A percentile compares a stretch with the other conserved stretches of the same genome.
phyloP scores from a whole-genome alignment of 1,140 invertebrate species.

The Zaprionus nigranus region DNA sequence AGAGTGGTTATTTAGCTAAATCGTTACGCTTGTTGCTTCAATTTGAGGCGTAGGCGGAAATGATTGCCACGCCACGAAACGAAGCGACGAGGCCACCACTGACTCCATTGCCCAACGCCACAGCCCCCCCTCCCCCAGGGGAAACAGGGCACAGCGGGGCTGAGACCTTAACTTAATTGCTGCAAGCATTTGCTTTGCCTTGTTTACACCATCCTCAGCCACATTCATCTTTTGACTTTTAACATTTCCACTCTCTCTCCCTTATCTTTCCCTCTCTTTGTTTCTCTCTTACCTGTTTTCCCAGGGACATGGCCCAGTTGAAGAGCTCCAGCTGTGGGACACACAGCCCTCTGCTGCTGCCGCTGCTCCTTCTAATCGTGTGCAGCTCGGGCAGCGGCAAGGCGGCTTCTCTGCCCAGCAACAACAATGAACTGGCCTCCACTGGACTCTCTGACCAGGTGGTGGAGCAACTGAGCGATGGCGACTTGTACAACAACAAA shows the following conservation, averaged over 20 bases:
- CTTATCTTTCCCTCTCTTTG: too few species aligned
- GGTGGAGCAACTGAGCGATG: constrained; percentile 60
- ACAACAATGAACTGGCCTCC: constrained; percentile 49
- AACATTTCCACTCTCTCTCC: background rate
- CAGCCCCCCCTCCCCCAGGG: constrained; percentile 44
- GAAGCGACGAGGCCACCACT: constrained; percentile 1
- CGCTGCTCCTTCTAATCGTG: constrained; percentile 46
- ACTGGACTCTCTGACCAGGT: constrained; percentile 65
- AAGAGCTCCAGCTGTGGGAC: constrained; percentile 22
- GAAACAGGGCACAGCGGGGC: constrained; percentile 32
- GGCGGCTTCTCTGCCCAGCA: constrained; percentile 35
- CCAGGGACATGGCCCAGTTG: constrained; percentile 49
- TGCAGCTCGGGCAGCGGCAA: constrained; percentile 36
- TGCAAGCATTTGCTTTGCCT: constrained; percentile 37
- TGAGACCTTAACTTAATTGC: constrained; percentile 66
- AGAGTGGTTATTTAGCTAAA: constrained; percentile 81
- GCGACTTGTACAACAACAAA: constrained; percentile 85
- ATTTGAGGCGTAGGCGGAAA: constrained; percentile 69
- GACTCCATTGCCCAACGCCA: background rate
- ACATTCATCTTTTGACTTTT: constrained; percentile 22
- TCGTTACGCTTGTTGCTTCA: constrained; percentile 74
- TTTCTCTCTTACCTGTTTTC: constrained; percentile 7
- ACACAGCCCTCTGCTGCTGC: constrained; percentile 32
- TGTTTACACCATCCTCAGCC: constrained; percentile 42
- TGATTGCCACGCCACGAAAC: constrained; percentile 57